phyloP scores from a whole-genome alignment of 2,888 invertebrate species.

The Dichetophora obliterata region DNA sequence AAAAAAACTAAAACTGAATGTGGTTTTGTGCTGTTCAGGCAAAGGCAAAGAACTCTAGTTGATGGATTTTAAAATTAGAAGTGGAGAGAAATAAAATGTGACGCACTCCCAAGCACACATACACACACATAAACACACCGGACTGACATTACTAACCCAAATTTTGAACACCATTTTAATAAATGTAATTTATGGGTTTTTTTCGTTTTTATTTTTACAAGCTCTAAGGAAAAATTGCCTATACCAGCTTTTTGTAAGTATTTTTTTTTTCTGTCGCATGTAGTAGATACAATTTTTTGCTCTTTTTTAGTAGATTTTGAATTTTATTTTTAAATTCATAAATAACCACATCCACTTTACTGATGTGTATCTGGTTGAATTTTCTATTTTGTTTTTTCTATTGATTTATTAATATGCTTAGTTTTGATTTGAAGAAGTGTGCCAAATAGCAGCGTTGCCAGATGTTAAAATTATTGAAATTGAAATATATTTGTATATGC shows the following conservation, averaged over 20 bases:
- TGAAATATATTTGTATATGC: not conserved
- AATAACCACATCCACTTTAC: too few species aligned
- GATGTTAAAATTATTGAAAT: constrained; percentile 2
- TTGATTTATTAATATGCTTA: constrained; percentile 5
- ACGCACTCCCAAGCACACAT: not conserved
- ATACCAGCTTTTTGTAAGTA: too few species aligned
- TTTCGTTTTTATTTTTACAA: not conserved
- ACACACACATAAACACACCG: not conserved
- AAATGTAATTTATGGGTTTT: not conserved
- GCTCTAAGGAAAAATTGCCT: too few species aligned
- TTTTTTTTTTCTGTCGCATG: not conserved
- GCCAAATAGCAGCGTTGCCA: constrained; percentile 11
- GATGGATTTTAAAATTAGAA: too few species aligned
- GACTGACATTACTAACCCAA: not conserved
- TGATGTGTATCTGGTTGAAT: too few species aligned
- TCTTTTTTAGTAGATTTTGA: not conserved
- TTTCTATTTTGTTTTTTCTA: too few species aligned
- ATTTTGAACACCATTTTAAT: not conserved
- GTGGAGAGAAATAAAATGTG: not conserved
- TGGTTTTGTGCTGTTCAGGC: not conserved
- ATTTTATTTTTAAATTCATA: too few species aligned
- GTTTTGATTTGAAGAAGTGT: not conserved
- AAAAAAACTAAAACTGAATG: not conserved
- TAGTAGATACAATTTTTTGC: not conserved
- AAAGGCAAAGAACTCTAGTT: too few species aligned